Evolutionary conservation across 2,888 invertebrate genomes (phyloP), one percentile per base, ranked within the genome.

Genomic region (Alloplasta piceator): DNA sequence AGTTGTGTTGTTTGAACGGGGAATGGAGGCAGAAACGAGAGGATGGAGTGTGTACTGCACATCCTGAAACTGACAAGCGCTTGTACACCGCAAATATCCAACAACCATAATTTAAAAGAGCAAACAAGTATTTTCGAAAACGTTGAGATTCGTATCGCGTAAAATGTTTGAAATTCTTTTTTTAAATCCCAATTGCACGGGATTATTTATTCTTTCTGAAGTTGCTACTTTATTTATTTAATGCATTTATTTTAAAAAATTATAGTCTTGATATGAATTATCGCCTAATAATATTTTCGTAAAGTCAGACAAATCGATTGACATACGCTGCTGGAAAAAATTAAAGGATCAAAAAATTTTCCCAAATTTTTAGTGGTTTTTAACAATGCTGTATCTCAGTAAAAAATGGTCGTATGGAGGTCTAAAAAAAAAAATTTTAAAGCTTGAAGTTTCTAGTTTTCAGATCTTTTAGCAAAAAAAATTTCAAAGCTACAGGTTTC

Each of bases 21-120:
- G 14, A 12, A 38, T 43, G 10, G 41, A 4, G 52, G 9, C 50
- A 5, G 9, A 7, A 12, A n/a, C 10, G 7, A 36, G 36, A 39
- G 55, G 68, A 68, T 61, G 9, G 10, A 14, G 36, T 50, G 80
- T 68, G 56, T 67, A 58, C 26, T 43, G 58, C 48, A 43, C 39
- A 66, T 73, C 72, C 76, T 76, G 76, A 68, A 78, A 67, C 68
- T 79, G 82, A 76, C 82, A 79, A 68, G 74, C 76, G 68, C 68
- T 66, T 66, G 70, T 72, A 77, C 60, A 39, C 76, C 79, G 66
- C 79, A 76, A 82, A 79, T 73, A 76, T 82, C 76, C 79, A 79
- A 55, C 68, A 16, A 61, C 52, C 66, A 76, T 82, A 79, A 82
- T 76, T 76, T 76, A 73, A 39, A 7, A 39, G 26, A 7, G 6